These are phyloP conservation scores for Bathynomus jamesi DNA, from an alignment of 1,140 invertebrate genomes.

Conservation along the genomic window DNA sequence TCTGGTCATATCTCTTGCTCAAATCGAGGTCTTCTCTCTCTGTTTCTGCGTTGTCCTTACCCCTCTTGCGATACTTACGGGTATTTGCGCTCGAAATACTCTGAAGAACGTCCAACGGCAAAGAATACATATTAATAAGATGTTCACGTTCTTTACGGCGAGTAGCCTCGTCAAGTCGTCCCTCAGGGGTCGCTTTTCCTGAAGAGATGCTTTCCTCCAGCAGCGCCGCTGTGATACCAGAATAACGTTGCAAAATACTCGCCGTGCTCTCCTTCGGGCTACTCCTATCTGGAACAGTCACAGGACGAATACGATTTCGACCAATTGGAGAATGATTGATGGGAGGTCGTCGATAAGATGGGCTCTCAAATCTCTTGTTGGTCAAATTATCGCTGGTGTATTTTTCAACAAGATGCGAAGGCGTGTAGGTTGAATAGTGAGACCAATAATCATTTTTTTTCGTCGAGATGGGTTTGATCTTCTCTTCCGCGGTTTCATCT, in stretches of 20 bases:
- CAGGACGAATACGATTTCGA: slow-evolving; percentile 9
- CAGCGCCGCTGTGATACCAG: slow-evolving; percentile 10
- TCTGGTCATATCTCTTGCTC: slow-evolving; percentile 28
- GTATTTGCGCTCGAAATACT: slow-evolving; percentile 21
- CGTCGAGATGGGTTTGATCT: slow-evolving; percentile 5
- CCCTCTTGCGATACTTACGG: slow-evolving; percentile 31
- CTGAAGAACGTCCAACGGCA: slow-evolving; percentile 29
- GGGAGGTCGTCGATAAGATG: slow-evolving; percentile 18
- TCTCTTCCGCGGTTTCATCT: slow-evolving; percentile 23
- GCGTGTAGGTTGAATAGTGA: slow-evolving; percentile 21
- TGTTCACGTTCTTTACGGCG: slow-evolving; percentile 32
- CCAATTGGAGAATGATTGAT: slow-evolving; percentile 14
- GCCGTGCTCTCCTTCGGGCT: slow-evolving; percentile 19
- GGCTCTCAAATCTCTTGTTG: slow-evolving; percentile 8
- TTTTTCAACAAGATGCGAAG: slow-evolving; percentile 24
- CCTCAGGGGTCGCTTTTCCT: slow-evolving; percentile 26
- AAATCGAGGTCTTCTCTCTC: slow-evolving; percentile 12
- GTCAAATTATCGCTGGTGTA: slow-evolving; percentile 5
- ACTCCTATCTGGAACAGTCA: slow-evolving; percentile 20
- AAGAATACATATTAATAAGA: slow-evolving; percentile 35
- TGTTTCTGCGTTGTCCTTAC: slow-evolving; percentile 5
- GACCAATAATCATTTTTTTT: slow-evolving; percentile 35
- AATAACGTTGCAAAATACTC: slow-evolving; percentile 24
- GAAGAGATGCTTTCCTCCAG: slow-evolving; percentile 20
- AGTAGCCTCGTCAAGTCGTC: slow-evolving; percentile 17